These are phyloP conservation scores for Drosophila niveifrons DNA, from an alignment of 2,888 invertebrate genomes.

Conservation along the genomic window DNA sequence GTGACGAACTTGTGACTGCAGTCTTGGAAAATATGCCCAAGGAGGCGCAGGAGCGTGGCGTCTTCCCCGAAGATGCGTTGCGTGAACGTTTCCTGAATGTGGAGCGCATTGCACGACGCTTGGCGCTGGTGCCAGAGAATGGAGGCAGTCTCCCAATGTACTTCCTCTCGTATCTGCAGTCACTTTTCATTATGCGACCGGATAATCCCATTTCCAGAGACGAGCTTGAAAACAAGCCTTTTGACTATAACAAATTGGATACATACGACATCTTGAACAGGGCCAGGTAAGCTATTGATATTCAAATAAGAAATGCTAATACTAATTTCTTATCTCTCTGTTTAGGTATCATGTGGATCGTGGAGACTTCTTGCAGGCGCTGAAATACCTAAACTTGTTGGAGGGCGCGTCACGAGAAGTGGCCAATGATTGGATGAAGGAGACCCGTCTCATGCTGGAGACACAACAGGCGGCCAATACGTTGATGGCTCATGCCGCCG, in stretches of 20 bases:
- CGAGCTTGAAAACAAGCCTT: constrained; percentile 90
- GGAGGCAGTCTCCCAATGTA: constrained; percentile 95
- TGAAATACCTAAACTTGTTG: constrained; percentile 94
- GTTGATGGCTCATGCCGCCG: constrained; percentile 94
- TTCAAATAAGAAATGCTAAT: neutral
- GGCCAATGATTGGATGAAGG: constrained; percentile 94
- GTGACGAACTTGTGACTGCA: constrained; percentile 92
- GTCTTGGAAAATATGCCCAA: constrained; percentile 92
- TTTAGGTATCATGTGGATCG: constrained; percentile 93
- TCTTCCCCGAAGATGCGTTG: constrained; percentile 94
- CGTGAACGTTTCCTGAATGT: constrained; percentile 94
- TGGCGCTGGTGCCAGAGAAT: constrained; percentile 94
- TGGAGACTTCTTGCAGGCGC: constrained; percentile 93
- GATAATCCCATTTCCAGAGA: constrained; percentile 89
- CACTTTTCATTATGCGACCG: constrained; percentile 91
- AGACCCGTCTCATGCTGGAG: constrained; percentile 93
- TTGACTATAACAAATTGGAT: constrained; percentile 91
- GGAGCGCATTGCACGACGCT: constrained; percentile 91
- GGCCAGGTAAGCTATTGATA: constrained; percentile 89
- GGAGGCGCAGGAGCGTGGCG: constrained; percentile 92
- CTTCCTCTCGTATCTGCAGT: constrained; percentile 95
- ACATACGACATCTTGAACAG: constrained; percentile 96
- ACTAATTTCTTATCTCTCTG: neutral
- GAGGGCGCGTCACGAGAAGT: constrained; percentile 95
- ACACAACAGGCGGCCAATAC: constrained; percentile 96